Percentiles rank a stretch among this genome's conserved stretches.
Conservation (phyloP, 2,113 vertebrate genomes). For the Cyprinodon variegatus region DNA sequence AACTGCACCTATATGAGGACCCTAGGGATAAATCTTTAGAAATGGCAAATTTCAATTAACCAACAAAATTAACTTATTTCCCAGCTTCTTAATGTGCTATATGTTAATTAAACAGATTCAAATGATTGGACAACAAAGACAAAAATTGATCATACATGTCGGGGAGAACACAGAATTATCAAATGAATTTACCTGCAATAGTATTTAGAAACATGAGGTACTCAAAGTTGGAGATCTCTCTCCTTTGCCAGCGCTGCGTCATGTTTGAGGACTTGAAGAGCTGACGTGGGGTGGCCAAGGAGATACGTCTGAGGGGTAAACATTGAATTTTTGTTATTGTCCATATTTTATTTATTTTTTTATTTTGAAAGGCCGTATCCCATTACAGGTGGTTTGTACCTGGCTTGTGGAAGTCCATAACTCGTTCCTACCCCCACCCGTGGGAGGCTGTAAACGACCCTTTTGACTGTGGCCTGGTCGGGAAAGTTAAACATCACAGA, state of each 20-base stretch:
- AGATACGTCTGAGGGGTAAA: slow-evolving; percentile 87
- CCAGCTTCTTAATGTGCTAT: neutral
- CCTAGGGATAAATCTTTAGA: too few species aligned
- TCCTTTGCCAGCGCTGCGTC: slow-evolving; percentile 98
- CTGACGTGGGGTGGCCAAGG: slow-evolving; percentile 95
- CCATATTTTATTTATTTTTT: neutral
- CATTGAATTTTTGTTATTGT: neutral
- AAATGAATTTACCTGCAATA: slow-evolving; percentile 88
- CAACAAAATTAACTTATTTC: too few species aligned
- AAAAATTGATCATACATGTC: neutral
- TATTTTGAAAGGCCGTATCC: neutral
- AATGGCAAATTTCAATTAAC: too few species aligned
- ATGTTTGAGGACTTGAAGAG: slow-evolving; percentile 99
- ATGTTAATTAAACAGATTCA: neutral
- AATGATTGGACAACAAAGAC: neutral
- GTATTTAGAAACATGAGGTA: slow-evolving; percentile 99
- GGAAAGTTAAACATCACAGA: slow-evolving; percentile 99
- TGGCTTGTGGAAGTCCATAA: slow-evolving; percentile 97
- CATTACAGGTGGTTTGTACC: slow-evolving; percentile 74
- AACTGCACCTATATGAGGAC: too few species aligned
- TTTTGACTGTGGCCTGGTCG: slow-evolving; percentile 97
- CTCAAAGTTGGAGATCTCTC: slow-evolving; percentile 99
- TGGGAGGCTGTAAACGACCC: slow-evolving; percentile 97
- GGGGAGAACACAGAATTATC: neutral
- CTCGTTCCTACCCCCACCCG: slow-evolving; percentile 98